Conservation (phyloP, 2,113 vertebrate species). For the Monarcha castaneiventris region DNA sequence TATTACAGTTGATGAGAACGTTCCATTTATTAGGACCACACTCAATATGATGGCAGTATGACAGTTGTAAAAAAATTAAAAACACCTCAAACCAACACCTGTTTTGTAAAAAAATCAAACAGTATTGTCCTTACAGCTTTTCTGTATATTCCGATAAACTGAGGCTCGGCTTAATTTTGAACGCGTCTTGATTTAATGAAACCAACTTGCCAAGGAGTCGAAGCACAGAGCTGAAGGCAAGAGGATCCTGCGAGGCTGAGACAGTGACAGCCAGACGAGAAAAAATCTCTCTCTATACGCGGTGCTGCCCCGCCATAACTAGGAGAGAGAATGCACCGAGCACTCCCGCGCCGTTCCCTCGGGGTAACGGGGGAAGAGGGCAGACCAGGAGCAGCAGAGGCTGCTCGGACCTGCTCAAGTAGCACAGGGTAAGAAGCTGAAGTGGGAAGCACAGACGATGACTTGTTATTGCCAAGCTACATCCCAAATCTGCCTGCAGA, state of each 20-base stretch:
- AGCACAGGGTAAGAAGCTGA: fast-evolving
- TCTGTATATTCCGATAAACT: too few relatives aligned
- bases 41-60: fast-evolving
- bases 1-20: background rate
- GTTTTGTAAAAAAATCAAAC: background rate
- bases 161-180: background rate
- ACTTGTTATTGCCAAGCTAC: fast-evolving
- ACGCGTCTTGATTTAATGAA: too few relatives aligned
- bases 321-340: fast-evolving
- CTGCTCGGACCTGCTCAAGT: background rate
- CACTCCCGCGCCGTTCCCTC: background rate
- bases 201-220: background rate
- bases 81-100: fast-evolving
- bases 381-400: background rate
- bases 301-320: fast-evolving
- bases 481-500: fast-evolving
- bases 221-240: background rate
- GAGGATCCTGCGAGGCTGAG: too few relatives aligned
- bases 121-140: background rate
- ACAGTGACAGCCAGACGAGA: fast-evolving
- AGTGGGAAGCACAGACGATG: background rate
- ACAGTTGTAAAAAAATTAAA: background rate
- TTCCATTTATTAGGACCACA: fast-evolving
- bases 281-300: too few relatives aligned
- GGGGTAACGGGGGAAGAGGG: fast-evolving